These are phyloP conservation scores for Tragelaphus buxtoni DNA, from an alignment of 2,113 vertebrate species.

Conservation along the genomic window DNA sequence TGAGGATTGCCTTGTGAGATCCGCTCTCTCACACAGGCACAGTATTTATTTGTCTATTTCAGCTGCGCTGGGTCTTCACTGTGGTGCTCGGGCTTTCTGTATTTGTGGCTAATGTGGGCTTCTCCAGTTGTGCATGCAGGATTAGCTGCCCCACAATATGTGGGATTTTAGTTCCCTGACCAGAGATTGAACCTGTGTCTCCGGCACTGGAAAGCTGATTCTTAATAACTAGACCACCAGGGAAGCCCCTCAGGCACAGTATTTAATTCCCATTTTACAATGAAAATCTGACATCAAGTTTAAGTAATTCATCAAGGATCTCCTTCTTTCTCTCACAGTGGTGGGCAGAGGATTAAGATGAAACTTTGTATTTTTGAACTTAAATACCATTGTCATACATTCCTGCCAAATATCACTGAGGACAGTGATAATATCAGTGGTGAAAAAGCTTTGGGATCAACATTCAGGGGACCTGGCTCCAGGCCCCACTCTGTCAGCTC, in stretches of 20 bases:
- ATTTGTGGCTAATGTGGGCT: neutral
- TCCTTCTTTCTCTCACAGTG: neutral
- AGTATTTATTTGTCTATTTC: neutral
- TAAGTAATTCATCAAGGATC: neutral
- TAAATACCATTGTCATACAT: neutral
- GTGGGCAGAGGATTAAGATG: neutral
- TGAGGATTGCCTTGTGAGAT: accelerated
- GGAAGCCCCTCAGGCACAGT: neutral
- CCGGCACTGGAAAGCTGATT: neutral
- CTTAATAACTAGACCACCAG: neutral
- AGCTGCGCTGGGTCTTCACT: neutral
- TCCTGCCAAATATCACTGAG: neutral
- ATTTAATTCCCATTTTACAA: neutral
- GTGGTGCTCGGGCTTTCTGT: neutral
- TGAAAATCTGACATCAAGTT: neutral
- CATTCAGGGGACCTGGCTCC: neutral
- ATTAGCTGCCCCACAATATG: neutral
- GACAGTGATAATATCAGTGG: neutral
- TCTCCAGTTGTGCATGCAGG: neutral
- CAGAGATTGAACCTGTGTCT: neutral
- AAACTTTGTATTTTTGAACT: neutral
- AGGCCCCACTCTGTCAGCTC: neutral
- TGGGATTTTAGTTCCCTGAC: neutral
- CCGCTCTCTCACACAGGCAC: neutral
- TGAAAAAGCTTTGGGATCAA: neutral